Evolutionary conservation across 1,140 invertebrate species (phyloP).

Genomic region (Listronotus bonariensis): DNA sequence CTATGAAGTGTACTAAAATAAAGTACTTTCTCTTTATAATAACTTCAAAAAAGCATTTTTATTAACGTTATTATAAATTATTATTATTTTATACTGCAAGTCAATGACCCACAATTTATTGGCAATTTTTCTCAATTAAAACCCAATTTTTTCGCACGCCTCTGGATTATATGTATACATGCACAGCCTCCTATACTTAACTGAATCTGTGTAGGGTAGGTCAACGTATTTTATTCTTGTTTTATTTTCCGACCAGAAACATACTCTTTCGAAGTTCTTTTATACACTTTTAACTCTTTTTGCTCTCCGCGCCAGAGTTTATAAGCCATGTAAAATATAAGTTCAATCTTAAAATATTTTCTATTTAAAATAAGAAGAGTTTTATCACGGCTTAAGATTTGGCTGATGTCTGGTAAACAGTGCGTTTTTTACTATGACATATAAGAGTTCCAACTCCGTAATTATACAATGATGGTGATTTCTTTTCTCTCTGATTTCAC

Average conservation of each 20-base stretch:
- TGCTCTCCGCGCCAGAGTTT: conserved; percentile 34
- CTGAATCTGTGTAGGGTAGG: conserved; percentile 56
- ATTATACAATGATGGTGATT: too few species aligned
- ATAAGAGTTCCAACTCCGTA: too few species aligned
- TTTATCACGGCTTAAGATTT: not conserved
- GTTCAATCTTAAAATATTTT: conserved; percentile 50
- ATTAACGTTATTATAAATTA: too few species aligned
- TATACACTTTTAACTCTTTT: conserved; percentile 47
- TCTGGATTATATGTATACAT: conserved; percentile 53
- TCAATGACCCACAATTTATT: too few species aligned
- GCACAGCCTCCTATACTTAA: conserved; percentile 55
- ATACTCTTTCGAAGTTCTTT: conserved; percentile 49
- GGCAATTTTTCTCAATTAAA: not conserved
- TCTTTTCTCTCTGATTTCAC: too few species aligned
- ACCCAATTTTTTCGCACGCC: conserved; percentile 40
- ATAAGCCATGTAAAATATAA: conserved; percentile 48
- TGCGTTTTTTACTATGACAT: not conserved
- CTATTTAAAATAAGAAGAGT: conserved; percentile 39
- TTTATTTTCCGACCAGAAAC: conserved; percentile 53
- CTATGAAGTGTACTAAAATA: too few species aligned
- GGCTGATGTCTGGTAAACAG: conserved; percentile 5
- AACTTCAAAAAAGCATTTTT: too few species aligned
- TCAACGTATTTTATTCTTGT: conserved; percentile 56
- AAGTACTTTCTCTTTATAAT: too few species aligned
- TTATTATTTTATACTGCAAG: too few species aligned